Conservation (phyloP, 2,888 invertebrate genomes). For the Pristionchus entomophagus region DNA sequence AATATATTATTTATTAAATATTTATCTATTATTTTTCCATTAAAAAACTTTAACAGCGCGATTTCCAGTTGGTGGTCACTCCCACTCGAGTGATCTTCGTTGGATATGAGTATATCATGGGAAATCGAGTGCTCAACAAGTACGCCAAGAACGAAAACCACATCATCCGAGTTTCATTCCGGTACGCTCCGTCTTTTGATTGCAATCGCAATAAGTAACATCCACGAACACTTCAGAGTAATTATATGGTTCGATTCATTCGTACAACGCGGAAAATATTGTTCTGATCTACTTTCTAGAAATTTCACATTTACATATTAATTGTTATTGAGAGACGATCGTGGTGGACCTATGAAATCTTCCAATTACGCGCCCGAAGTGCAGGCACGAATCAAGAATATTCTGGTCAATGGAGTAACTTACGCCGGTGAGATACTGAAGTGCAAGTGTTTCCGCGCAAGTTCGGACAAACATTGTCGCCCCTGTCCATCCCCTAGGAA, state of each 20-base stretch:
- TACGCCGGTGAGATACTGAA: neutral
- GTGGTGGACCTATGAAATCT: neutral
- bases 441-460: no score
- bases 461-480: no score
- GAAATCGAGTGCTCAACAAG: conserved; percentile 71
- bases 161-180: conserved; percentile 54
- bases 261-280: no score
- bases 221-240: no score
- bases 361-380: neutral
- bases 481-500: no score
- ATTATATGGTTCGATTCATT: no score
- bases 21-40: no score
- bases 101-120: conserved; percentile 74
- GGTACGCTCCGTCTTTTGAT: neutral
- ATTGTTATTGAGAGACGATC: neutral
- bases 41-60: no score
- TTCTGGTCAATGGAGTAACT: neutral
- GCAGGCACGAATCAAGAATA: neutral
- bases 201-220: no score
- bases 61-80: conserved; percentile 60
- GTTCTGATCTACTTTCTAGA: no score
- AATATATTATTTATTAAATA: no score
- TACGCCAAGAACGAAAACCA: conserved; percentile 62
- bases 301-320: no score
- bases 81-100: conserved; percentile 70